These are phyloP conservation scores for Diachrysia chrysitis DNA, from an alignment of 2,888 invertebrate genomes.

Conservation along the genomic window DNA sequence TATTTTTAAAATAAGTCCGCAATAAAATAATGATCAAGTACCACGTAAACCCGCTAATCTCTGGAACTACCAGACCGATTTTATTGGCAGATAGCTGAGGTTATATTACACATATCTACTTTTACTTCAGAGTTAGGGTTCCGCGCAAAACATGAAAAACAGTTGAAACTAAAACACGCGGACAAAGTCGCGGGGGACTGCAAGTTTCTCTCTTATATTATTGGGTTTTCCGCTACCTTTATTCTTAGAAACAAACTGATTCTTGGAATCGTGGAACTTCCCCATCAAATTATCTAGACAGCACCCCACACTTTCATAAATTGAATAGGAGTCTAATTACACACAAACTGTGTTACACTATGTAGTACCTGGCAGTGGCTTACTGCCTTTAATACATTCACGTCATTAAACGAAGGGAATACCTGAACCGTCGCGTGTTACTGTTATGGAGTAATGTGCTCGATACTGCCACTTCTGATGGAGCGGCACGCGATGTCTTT, in stretches of 20 bases:
- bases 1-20: too few species aligned
- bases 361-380: slow-evolving; percentile 7
- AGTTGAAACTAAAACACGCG: too few species aligned
- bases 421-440: slow-evolving; percentile 44
- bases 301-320: background rate
- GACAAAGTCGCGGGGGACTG: too few species aligned
- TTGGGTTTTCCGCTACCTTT: background rate
- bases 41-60: too few species aligned
- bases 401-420: slow-evolving; percentile 40
- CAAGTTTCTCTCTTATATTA: too few species aligned
- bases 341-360: background rate
- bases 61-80: too few species aligned
- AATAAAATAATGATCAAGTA: too few species aligned
- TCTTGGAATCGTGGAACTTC: background rate
- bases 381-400: slow-evolving; percentile 22
- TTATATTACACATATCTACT: too few species aligned
- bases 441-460: slow-evolving; percentile 46
- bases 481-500: slow-evolving; percentile 45
- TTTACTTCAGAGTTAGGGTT: too few species aligned
- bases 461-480: slow-evolving; percentile 50
- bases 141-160: too few species aligned
- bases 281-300: background rate
- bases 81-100: too few species aligned
- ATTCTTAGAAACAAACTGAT: background rate
- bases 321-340: background rate